phyloP scores from a whole-genome alignment of 2,113 vertebrate species.

The Glaucomys volans region DNA sequence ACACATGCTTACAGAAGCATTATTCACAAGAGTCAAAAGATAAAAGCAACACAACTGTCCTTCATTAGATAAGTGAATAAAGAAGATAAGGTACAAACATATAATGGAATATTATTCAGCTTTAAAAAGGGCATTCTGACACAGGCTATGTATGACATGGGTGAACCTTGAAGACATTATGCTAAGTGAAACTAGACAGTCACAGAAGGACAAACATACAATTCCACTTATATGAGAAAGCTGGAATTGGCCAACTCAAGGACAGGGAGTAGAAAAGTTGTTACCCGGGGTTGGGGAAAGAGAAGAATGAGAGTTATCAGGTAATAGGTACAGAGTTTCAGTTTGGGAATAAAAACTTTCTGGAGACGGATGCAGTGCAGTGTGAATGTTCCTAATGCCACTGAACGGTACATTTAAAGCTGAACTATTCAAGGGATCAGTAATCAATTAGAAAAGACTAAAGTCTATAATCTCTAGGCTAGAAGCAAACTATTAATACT shows the following conservation, averaged over 20 bases:
- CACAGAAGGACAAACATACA: neutral
- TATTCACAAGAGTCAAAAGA: too few relatives aligned
- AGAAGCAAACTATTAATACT: conserved; percentile 11
- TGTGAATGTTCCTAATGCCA: neutral
- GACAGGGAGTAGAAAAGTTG: neutral
- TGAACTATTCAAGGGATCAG: neutral
- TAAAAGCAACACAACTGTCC: too few relatives aligned
- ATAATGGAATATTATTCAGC: too few relatives aligned
- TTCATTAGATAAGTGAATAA: too few relatives aligned
- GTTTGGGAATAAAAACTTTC: too few relatives aligned
- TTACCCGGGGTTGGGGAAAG: neutral
- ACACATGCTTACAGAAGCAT: neutral
- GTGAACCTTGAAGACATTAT: neutral
- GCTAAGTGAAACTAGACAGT: conserved; percentile 7
- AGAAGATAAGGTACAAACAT: too few relatives aligned
- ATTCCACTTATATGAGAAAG: neutral
- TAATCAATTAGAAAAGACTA: neutral
- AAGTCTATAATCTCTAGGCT: neutral
- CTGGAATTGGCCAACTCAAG: neutral
- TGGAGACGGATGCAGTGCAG: too few relatives aligned
- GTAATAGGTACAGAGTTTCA: neutral
- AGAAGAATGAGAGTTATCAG: neutral
- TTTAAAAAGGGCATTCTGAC: neutral
- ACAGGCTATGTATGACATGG: neutral
- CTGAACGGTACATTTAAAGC: neutral